A percentile compares a stretch with the other conserved stretches of the same genome.
These are phyloP conservation scores for Nasonia vitripennis DNA, from an alignment of 1,140 invertebrate genomes.

Conservation along the genomic window DNA sequence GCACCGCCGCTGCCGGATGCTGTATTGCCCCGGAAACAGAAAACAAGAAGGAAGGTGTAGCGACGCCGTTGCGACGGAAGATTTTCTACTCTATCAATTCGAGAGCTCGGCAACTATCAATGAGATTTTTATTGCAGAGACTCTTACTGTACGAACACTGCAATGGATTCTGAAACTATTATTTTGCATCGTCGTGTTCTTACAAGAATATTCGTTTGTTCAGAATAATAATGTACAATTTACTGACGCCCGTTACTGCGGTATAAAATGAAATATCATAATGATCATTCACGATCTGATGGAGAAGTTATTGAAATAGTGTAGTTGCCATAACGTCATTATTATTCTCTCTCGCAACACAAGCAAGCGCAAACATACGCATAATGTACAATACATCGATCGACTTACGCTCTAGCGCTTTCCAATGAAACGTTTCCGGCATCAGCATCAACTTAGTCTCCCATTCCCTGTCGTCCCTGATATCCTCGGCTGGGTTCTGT, in stretches of 20 bases:
- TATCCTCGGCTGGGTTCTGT: background rate
- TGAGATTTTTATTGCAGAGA: background rate
- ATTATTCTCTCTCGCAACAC: background rate
- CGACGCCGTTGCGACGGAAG: background rate
- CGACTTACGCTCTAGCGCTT: constrained; percentile 14
- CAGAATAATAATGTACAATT: too few relatives aligned
- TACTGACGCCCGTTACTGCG: too few relatives aligned
- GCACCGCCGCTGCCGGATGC: background rate
- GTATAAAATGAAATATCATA: too few relatives aligned
- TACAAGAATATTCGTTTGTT: too few relatives aligned
- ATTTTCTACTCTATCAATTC: background rate
- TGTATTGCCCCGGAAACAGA: background rate
- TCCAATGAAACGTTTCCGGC: background rate
- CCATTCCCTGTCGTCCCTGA: background rate
- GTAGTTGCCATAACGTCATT: background rate
- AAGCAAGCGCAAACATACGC: background rate
- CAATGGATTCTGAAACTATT: too few relatives aligned
- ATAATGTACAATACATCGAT: background rate
- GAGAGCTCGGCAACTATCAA: background rate
- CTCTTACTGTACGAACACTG: too few relatives aligned
- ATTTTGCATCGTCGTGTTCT: too few relatives aligned
- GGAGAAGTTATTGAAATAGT: background rate
- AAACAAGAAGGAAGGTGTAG: background rate
- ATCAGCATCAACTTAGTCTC: background rate
- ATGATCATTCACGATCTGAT: background rate